phyloP scores from a whole-genome alignment of 2,888 invertebrate species.

The Nomada ferruginata region DNA sequence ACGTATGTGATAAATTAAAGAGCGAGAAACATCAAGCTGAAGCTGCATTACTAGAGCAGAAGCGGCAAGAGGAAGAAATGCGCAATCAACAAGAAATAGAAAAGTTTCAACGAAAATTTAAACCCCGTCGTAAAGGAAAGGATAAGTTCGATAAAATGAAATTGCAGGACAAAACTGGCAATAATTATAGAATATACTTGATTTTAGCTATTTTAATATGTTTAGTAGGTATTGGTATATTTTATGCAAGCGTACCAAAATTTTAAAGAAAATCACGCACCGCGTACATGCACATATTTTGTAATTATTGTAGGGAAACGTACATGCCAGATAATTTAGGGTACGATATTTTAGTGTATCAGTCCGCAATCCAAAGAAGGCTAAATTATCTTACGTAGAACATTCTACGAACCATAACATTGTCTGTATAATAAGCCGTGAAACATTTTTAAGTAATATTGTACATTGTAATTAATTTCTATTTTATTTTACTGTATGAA shows the following conservation, averaged over 20 bases:
- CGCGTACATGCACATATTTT: neutral
- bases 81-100: slow-evolving; percentile 90
- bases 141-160: slow-evolving; percentile 66
- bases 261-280: neutral
- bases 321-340: neutral
- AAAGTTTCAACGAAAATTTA: slow-evolving; percentile 91
- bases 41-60: slow-evolving; percentile 86
- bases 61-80: slow-evolving; percentile 87
- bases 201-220: slow-evolving; percentile 45
- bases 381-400: neutral
- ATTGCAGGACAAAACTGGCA: slow-evolving; percentile 4
- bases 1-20: slow-evolving; percentile 86
- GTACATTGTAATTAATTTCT: neutral
- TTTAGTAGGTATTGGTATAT: slow-evolving; percentile 38
- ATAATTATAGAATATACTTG: slow-evolving; percentile 32
- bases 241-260: slow-evolving; percentile 15
- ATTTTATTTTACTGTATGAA: neutral
- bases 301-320: neutral
- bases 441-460: neutral
- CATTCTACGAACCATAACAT: neutral
- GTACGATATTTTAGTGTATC: neutral
- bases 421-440: neutral
- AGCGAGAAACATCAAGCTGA: slow-evolving; percentile 86
- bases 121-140: slow-evolving; percentile 77
- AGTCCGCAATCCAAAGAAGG: slow-evolving; percentile 25